A percentile compares a stretch with the other conserved stretches of the same genome.
These are phyloP conservation scores for Ophion ellenae DNA, from an alignment of 2,888 invertebrate species.

Conservation along the genomic window DNA sequence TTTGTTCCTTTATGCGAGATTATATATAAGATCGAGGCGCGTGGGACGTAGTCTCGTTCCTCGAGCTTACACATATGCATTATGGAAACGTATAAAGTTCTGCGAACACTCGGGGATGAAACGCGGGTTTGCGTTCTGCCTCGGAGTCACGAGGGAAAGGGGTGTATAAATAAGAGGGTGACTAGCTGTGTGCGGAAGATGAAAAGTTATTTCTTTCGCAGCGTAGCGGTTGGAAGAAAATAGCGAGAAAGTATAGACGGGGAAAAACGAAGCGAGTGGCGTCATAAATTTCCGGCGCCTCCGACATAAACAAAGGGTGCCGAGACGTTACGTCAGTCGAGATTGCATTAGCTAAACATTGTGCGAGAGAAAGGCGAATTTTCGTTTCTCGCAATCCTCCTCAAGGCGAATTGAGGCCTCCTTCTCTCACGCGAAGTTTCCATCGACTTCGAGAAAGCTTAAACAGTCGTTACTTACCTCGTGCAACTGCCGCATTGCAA, in stretches of 20 bases:
- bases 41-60: slow-evolving; percentile 28
- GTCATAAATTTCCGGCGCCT: slow-evolving; percentile 73
- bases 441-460: not conserved
- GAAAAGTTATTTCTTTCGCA: slow-evolving; percentile 75
- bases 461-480: not conserved
- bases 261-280: slow-evolving; percentile 67
- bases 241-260: slow-evolving; percentile 10
- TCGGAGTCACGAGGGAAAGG: slow-evolving; percentile 31
- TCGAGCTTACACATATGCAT: slow-evolving; percentile 57
- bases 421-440: not conserved
- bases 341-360: slow-evolving; percentile 75
- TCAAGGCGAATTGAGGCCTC: not conserved
- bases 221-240: slow-evolving; percentile 12
- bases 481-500: not conserved
- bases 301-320: slow-evolving; percentile 73
- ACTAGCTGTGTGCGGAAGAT: slow-evolving; percentile 65
- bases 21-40: slow-evolving; percentile 18
- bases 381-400: not conserved
- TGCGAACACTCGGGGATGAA: slow-evolving; percentile 41
- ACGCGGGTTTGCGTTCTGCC: slow-evolving; percentile 20
- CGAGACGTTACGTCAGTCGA: slow-evolving; percentile 60
- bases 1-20: slow-evolving; percentile 1
- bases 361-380: slow-evolving; percentile 19
- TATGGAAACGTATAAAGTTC: slow-evolving; percentile 69
- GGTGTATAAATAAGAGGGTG: slow-evolving; percentile 73